Evolutionary conservation across 2,888 invertebrate genomes (phyloP), one percentile per base, ranked within the genome.

Genomic region (Punctoribates punctum): DNA sequence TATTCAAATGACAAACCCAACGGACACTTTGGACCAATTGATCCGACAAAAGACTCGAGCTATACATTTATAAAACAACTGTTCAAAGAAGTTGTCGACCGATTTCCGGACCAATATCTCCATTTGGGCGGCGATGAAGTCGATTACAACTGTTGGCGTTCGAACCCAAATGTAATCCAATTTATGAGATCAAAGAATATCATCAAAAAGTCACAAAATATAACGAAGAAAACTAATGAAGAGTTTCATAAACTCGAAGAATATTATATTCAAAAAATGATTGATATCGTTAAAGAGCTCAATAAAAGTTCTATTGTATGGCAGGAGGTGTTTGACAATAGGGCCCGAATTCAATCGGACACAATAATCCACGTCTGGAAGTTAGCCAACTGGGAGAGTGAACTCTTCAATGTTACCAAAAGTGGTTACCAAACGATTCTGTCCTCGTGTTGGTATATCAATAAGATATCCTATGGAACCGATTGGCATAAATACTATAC

Each of bases 91-190:
- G 82, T 86, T 1, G 78, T 78, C 34, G n/a, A 84, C n/a, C 85
- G 89, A 13, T 96, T 96, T 83, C 89, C 89, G 0, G 95, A 95
- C 80, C 84, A 88, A 78, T 94, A 91, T 82, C 82, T 95, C n/a
- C 96, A 96, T 84, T 84, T 96, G 1, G 96, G 96, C 5, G 96
- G 94, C 0, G 96, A 97, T 83, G 96, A 97, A 85, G 94, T 96
- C 0, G 88, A 88, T 34, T 89, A 90, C 81, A 85, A 86, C 73
- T 95, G 95, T 82, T 95, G 94, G 94, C 90, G 86, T 78, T 88
- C 88, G 78, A 91, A 91, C 83, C 88, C 89, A 2, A 84, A 86
- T 20, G 87, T 92, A n/a, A 84, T 81, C 25, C 81, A 83, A 1
- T 91, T 88, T 82, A 89, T 92, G 89, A 62, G n/a, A 62, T 15